Evolutionary conservation across 2,888 invertebrate species (phyloP).

Genomic region (Drosophila mayaguana): DNA sequence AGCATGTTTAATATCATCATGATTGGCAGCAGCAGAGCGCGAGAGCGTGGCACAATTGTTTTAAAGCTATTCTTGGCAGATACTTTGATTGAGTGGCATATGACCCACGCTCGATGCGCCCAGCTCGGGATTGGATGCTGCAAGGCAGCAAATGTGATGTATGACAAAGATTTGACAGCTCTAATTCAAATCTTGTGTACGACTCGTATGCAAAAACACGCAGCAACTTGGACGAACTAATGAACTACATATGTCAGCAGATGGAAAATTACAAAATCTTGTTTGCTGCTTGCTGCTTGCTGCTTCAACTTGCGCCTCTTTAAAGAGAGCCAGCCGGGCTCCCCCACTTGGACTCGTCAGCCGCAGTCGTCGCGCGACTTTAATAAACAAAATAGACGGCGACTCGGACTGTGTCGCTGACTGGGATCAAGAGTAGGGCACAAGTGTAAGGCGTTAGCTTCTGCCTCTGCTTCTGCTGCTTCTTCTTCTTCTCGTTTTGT

Average conservation of each 20-base stretch:
- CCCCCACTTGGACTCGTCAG: slow-evolving; percentile 54
- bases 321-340: slow-evolving; percentile 33
- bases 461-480: neutral
- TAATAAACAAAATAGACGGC: slow-evolving; percentile 59
- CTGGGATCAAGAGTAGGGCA: slow-evolving; percentile 40
- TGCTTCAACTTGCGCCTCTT: slow-evolving; percentile 38
- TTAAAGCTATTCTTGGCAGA: slow-evolving; percentile 57
- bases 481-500: neutral
- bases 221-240: slow-evolving; percentile 47
- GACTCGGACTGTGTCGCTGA: slow-evolving; percentile 8
- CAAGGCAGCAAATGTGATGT: slow-evolving; percentile 44
- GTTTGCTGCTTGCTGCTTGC: slow-evolving; percentile 17
- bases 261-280: slow-evolving; percentile 73
- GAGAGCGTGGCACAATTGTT: slow-evolving; percentile 55
- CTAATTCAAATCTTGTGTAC: slow-evolving; percentile 79
- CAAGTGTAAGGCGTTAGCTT: slow-evolving; percentile 43
- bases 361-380: slow-evolving; percentile 47
- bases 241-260: slow-evolving; percentile 78
- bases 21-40: slow-evolving; percentile 3
- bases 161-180: slow-evolving; percentile 79
- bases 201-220: slow-evolving; percentile 56
- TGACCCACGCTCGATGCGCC: slow-evolving; percentile 20
- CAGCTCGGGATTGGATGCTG: slow-evolving; percentile 10
- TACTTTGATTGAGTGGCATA: slow-evolving; percentile 70
- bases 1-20: slow-evolving; percentile 9